Evolutionary conservation across 2,888 invertebrate species (phyloP), one percentile per base, ranked within the genome.

Genomic region (Drepanosiphum platanoidis): DNA sequence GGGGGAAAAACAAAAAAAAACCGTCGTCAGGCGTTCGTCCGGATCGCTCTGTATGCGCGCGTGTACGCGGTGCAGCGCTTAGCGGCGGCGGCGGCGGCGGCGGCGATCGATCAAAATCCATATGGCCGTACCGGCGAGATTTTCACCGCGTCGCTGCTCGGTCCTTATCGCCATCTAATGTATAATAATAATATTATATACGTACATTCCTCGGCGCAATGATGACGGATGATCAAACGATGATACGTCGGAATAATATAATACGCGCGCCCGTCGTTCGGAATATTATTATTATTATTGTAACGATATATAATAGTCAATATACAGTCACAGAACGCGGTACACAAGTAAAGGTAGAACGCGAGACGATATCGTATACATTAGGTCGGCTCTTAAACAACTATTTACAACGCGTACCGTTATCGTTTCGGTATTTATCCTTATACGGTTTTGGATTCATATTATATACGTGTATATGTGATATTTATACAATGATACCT

Each of bases 151-250:
- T 13, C 8, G n/a, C 22, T 15, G n/a, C 52, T 46, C 32, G 11
- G 52, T 3, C 39, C 27, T 52, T 52, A 61, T 61, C 42, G 3
- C 39, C 72, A 3, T 42, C 61, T 32, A 58, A 34, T 66, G 27
- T 39, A 77, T 18, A 34, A 46, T 22, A 34, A 0, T 1, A 22
- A 8, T 52, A 52, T 34, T 74, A n/a, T 46, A 34, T 9, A 15
- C 36, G 18, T 9, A 18, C 71, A 81, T 81, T 72, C 61, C 15
- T 18, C 36, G 1, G 52, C 27, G 32, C 79, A 66, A 79, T 13
- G 72, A 82, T 82, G 82, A 82, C 82, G 82, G 72, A 82, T 82
- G 82, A 72, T 82, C 72, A 32, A 32, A 82, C 61, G 82, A 82
- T 82, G 82, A 82, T 42, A 72, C 34, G 82, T 72, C 82, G 72